Evolutionary conservation across 2,888 invertebrate species (phyloP).

Genomic region (Pandemis cinnamomeana): DNA sequence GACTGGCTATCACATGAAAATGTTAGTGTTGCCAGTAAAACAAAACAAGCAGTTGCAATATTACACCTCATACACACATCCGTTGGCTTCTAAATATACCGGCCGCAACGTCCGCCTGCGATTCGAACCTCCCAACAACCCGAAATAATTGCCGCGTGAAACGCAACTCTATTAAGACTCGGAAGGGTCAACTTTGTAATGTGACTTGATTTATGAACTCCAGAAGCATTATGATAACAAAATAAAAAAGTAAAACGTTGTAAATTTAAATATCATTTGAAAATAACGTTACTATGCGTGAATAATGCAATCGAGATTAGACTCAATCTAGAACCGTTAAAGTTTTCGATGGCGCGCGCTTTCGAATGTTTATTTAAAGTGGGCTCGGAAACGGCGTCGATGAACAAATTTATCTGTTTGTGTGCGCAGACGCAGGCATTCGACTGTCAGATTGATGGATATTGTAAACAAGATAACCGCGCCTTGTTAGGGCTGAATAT

Average conservation of each 20-base stretch:
- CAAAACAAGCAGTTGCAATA: constrained; percentile 56
- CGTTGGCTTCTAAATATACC: constrained; percentile 67
- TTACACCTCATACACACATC: constrained; percentile 66
- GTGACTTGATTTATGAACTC: constrained; percentile 52
- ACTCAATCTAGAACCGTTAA: constrained; percentile 38
- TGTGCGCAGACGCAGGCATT: constrained; percentile 55
- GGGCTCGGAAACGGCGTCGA: constrained; percentile 51
- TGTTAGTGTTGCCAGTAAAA: constrained; percentile 36
- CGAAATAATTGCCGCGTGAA: constrained; percentile 41
- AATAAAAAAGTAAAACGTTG: constrained; percentile 59
- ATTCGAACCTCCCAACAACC: constrained; percentile 59
- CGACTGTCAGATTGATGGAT: constrained; percentile 57
- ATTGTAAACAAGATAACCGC: constrained; percentile 52
- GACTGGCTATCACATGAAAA: constrained; percentile 31
- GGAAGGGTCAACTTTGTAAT: constrained; percentile 45
- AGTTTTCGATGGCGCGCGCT: constrained; percentile 40
- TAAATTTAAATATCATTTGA: constrained; percentile 65
- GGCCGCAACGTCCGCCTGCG: constrained; percentile 62
- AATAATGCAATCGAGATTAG: constrained; percentile 21
- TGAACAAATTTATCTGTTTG: constrained; percentile 62
- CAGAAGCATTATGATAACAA: constrained; percentile 62
- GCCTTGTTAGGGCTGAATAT: constrained; percentile 44
- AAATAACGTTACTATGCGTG: constrained; percentile 55
- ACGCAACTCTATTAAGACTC: constrained; percentile 45
- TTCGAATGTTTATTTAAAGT: constrained; percentile 52